Conservation (phyloP, 2,797 vertebrate species). For the Myoxocephalus aenaeus region DNA sequence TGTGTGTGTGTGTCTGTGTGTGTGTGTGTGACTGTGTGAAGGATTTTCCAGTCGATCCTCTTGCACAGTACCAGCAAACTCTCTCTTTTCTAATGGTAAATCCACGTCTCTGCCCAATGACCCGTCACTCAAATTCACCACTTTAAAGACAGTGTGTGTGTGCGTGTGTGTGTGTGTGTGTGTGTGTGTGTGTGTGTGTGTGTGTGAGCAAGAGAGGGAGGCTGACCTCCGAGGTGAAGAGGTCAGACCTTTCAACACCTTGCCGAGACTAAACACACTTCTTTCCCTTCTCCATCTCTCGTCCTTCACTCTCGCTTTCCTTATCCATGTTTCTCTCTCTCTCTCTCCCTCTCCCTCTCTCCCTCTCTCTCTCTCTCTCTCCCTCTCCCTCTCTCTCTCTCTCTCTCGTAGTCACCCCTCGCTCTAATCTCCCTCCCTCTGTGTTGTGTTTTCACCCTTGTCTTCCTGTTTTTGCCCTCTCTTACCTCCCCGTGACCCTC, state of each 20-base stretch:
- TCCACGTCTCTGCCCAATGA: constrained; percentile 25
- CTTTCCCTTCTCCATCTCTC: constrained; percentile 3
- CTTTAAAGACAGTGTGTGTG: constrained; percentile 23
- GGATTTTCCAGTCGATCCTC: constrained; percentile 38
- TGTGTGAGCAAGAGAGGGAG: background rate
- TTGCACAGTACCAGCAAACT: constrained; percentile 11
- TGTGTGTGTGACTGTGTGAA: constrained; percentile 9
- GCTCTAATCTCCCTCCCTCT: constrained; percentile 23
- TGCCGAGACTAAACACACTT: constrained; percentile 33
- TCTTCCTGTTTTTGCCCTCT: constrained; percentile 62
- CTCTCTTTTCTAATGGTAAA: constrained; percentile 17
- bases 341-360: no score
- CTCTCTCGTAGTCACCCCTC: background rate
- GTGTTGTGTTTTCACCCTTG: constrained; percentile 31
- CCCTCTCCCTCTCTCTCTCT: no score
- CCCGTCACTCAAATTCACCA: constrained; percentile 24
- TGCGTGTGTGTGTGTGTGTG: background rate
- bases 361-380: background rate
- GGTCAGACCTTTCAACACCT: constrained; percentile 69
- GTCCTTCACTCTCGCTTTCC: background rate
- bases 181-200: background rate
- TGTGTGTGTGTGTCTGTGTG: constrained; percentile 17
- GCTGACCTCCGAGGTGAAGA: constrained; percentile 51
- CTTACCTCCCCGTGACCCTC: constrained; percentile 38
- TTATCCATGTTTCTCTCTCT: constrained; percentile 9